Evolutionary conservation across 2,888 invertebrate species (phyloP), one percentile per base, ranked within the genome.

Genomic region (Athripsodes cinereus): DNA sequence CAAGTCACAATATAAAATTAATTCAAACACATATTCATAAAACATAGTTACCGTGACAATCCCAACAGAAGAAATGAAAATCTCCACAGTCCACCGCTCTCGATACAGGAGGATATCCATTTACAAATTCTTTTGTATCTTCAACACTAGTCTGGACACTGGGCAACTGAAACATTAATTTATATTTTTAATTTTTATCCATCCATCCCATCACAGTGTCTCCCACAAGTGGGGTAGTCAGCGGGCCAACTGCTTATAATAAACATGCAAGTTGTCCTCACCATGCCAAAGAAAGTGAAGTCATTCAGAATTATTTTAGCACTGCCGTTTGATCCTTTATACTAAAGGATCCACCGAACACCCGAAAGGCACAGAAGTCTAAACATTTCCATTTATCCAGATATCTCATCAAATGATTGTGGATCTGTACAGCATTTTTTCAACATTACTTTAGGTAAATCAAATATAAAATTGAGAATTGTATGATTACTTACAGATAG

Each of bases 11-110:
- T 34, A 34, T 34, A 34, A 11, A 11, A 34, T 8, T 34, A 34
- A 34, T 11, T 11, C 34, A 11, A 11, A 34, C 34, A 34, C 34
- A n/a, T n/a, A n/a, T n/a, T n/a, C n/a, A 8, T 22, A 44, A 44
- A 8, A 8, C 5, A 13, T 16, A 3, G 13, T 44, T 47, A 73
- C 74, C 74, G 59, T 75, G 67, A 61, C 76, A 76, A 69, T 74
- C 84, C 85, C 85, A 86, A 67, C 86, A 86, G 69, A 85, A 86
- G 68, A 83, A 82, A 68, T 86, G 86, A 10, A 83, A 83, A 67
- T 80, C 82, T n/a, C 85, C 85, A 69, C 86, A 86, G 69, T 85
- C 85, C 18, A 86, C 86, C 3, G 85, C 82, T 65, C 83, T 80
- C 1, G 82, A 81, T 10, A 81, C 78, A 40, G 71, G 65, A 11